Evolutionary conservation across 2,113 vertebrate genomes (phyloP).

Genomic region (Epinephelus cyanopodus): DNA sequence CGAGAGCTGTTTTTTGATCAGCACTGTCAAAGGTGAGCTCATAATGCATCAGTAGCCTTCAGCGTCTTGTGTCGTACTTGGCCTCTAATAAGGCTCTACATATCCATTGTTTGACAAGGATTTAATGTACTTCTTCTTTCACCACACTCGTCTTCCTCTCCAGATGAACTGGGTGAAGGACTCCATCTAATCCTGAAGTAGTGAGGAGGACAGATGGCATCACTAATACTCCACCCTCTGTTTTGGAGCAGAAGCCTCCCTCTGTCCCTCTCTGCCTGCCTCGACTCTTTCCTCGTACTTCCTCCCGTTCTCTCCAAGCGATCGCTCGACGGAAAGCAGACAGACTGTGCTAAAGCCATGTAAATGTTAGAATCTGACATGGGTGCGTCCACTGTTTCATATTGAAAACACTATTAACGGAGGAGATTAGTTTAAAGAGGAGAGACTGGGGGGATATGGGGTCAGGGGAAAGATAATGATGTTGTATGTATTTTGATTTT

Average conservation of each 20-base stretch:
- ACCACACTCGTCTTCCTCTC: constrained; percentile 19
- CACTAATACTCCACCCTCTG: constrained; percentile 75
- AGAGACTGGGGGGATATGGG: constrained; percentile 46
- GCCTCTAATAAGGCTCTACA: not conserved
- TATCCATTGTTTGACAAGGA: not conserved
- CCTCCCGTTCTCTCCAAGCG: constrained; percentile 60
- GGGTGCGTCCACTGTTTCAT: constrained; percentile 88
- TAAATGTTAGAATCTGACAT: constrained; percentile 91
- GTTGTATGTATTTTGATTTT: constrained; percentile 64
- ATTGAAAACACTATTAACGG: constrained; percentile 88
- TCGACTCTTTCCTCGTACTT: constrained; percentile 59
- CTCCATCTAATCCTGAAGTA: constrained; percentile 97
- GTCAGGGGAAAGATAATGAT: constrained; percentile 42
- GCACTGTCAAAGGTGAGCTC: constrained; percentile 92
- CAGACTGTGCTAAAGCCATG: constrained; percentile 81
- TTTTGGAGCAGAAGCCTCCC: constrained; percentile 76
- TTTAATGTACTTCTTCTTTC: constrained; percentile 13
- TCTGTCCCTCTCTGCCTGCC: constrained; percentile 62
- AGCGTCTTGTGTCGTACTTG: not conserved
- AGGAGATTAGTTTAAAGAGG: constrained; percentile 53
- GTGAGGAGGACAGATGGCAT: constrained; percentile 73
- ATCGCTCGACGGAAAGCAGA: constrained; percentile 66
- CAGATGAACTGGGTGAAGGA: constrained; percentile 94
- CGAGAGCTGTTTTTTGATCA: constrained; percentile 96
- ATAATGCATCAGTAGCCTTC: constrained; percentile 70